Base-by-base conservation (phyloP, 2,888 invertebrate genomes). In the Plagodis dolabraria region DNA sequence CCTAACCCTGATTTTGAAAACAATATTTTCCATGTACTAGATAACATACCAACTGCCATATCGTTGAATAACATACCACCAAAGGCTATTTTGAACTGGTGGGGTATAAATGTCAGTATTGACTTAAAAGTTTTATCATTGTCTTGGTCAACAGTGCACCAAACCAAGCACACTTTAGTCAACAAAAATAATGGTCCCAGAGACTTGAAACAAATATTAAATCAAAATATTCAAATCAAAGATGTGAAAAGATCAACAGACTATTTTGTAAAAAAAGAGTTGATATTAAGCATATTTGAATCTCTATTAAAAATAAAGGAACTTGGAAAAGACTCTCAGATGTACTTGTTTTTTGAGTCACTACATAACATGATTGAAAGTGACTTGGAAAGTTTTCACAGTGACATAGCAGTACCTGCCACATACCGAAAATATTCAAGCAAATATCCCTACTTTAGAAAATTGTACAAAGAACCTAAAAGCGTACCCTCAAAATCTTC, bases 381-480 rank as follows among this genome's bases (percentile, higher is more conserved):
- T 5, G 82, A 85, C 60, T 45, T 84, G 0, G 38, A 44, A 0
- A 7, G 51, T 0, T 45, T 61, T 0, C 67, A 63, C 0, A 22
- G 38, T 0, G 47, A 22, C 0, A 5, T 79, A 0, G 59, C 63
- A 22, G 22, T 74, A 0, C 76, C 75, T 0, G 57, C 61, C 0
- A 51, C 5, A 0, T 84, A 77, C 38, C 64, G 71, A 7, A 67
- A 59, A 8, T 67, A 70, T 45, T 67, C 73, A 0, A 82, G 67
- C 33, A 74, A 72, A 35, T 77, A 80, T 67, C 72, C 77, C 0
- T 89, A 86, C 42, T 68, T 81, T 0, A 69, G 89, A 56, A 80
- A 83, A 62, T 68, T 88, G 34, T 78, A 64, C 6, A 62, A 72
- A 1, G 77, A 84, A 58, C 44, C 42, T 2, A 45, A 36, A 11